Percentiles rank a stretch among this genome's conserved stretches.
Conservation (phyloP, 2,888 invertebrate species). For the Bimastos eiseni region DNA sequence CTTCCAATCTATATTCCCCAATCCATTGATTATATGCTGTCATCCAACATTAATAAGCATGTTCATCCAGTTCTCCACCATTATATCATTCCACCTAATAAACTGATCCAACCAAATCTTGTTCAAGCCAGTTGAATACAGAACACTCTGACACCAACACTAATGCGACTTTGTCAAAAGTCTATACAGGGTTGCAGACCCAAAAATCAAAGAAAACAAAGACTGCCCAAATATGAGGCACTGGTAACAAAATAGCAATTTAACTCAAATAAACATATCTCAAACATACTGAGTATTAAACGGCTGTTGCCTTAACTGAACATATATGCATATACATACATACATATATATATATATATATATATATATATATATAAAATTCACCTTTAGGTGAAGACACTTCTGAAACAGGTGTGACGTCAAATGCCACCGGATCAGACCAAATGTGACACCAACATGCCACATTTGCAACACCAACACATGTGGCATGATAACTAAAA, state of each 20-base stretch:
- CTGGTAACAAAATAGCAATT: not conserved
- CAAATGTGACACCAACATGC: not conserved
- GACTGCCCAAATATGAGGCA: not conserved
- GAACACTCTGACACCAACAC: not conserved
- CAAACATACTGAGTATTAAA: not conserved
- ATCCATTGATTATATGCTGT: not conserved
- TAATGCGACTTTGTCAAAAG: not conserved
- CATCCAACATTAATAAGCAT: not conserved
- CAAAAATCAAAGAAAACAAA: not conserved
- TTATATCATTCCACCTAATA: not conserved
- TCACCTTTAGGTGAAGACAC: not conserved
- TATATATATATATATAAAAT: too few species aligned
- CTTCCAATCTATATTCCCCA: not conserved
- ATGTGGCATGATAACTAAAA: not conserved
- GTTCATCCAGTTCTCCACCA: not conserved
- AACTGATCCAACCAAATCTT: not conserved
- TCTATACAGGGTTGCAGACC: not conserved
- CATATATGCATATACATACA: too few species aligned
- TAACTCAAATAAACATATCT: slow-evolving; percentile 4
- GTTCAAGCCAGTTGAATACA: not conserved
- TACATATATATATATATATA: too few species aligned
- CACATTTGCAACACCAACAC: not conserved
- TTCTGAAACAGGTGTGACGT: not conserved
- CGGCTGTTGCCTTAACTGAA: not conserved
- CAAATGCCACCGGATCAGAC: not conserved